These are phyloP conservation scores for Phengaris arion DNA, from an alignment of 2,888 invertebrate genomes.

Conservation along the genomic window DNA sequence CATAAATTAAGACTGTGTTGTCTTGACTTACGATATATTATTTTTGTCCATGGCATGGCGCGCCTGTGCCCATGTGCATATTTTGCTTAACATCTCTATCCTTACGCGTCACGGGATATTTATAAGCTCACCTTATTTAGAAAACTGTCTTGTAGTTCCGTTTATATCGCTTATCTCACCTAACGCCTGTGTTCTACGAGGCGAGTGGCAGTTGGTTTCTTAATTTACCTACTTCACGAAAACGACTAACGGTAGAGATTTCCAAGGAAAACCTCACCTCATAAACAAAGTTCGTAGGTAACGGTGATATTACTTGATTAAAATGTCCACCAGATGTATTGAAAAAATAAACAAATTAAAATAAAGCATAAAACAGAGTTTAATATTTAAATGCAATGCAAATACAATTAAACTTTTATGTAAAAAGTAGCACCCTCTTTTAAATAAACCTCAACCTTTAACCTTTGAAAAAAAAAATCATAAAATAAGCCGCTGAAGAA, in stretches of 20 bases:
- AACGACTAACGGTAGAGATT: background rate
- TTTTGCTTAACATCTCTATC: constrained; percentile 64
- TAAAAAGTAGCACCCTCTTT: constrained; percentile 9
- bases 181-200: background rate
- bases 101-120: constrained; percentile 66
- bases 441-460: background rate
- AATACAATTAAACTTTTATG: background rate
- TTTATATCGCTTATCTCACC: constrained; percentile 38
- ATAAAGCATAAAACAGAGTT: background rate
- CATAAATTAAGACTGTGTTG: constrained; percentile 72
- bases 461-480: background rate
- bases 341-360: background rate
- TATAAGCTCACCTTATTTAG: constrained; percentile 69
- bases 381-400: background rate
- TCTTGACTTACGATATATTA: constrained; percentile 70
- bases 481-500: background rate
- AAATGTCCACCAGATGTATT: background rate
- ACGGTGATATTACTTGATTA: background rate
- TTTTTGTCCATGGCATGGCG: constrained; percentile 51
- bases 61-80: constrained; percentile 52
- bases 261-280: background rate
- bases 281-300: background rate
- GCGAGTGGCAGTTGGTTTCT: background rate
- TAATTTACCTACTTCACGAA: background rate
- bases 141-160: constrained; percentile 45